These are phyloP conservation scores for Hymenopus coronatus DNA, from an alignment of 2,888 invertebrate species.

Conservation along the genomic window DNA sequence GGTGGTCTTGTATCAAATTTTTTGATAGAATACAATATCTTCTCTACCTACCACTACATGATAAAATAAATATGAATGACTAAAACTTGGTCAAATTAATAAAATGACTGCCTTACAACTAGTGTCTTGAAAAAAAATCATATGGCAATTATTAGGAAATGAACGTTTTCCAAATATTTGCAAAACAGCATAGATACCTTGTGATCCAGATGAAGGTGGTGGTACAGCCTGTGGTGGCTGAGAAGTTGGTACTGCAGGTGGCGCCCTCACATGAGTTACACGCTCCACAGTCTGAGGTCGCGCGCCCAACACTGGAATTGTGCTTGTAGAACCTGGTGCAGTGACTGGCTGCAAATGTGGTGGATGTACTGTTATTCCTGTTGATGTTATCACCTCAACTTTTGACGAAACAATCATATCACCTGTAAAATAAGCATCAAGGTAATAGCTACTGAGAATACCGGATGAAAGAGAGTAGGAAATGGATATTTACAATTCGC, in stretches of 20 bases:
- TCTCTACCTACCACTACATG: too few species aligned
- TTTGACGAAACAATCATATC: not conserved
- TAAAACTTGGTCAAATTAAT: too few species aligned
- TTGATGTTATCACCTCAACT: constrained; percentile 8
- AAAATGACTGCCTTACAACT: too few species aligned
- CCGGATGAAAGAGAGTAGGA: too few species aligned
- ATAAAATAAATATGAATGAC: too few species aligned
- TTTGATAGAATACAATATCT: too few species aligned
- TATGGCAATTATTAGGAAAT: too few species aligned
- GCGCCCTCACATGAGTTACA: not conserved
- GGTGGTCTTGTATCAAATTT: too few species aligned
- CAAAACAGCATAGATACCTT: not conserved
- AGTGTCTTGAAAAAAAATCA: too few species aligned
- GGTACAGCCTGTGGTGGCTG: not conserved
- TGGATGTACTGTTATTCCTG: constrained; percentile 3
- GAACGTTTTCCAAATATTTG: too few species aligned
- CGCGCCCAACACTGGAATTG: constrained; percentile 12
- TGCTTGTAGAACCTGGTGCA: not conserved
- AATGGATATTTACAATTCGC: too few species aligned
- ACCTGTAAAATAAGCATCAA: not conserved
- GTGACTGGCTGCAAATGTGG: not conserved
- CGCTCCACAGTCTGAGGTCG: not conserved
- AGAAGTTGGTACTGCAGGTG: not conserved
- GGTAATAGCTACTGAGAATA: too few species aligned
- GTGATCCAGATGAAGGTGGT: not conserved